Evolutionary conservation across 1,140 invertebrate genomes (phyloP).

Genomic region (Drosophila rhopaloa): DNA sequence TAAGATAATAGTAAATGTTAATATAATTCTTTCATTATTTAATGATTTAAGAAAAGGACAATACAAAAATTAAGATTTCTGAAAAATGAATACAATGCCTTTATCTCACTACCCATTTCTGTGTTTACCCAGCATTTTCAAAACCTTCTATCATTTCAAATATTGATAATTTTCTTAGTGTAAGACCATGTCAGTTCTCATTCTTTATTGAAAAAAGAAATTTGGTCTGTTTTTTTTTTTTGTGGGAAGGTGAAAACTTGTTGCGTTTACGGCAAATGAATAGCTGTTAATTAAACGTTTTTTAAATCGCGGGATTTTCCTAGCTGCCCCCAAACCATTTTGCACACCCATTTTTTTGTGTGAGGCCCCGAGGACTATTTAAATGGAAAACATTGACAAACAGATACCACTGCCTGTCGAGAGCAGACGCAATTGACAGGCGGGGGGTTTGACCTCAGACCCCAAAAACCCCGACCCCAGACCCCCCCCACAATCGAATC

Average conservation of each 20-base stretch:
- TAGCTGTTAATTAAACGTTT: constrained; percentile 13
- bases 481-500: background rate
- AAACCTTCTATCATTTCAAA: too few relatives aligned
- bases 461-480: background rate
- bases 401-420: constrained; percentile 54
- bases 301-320: constrained; percentile 11
- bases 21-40: too few relatives aligned
- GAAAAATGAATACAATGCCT: too few relatives aligned
- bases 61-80: too few relatives aligned
- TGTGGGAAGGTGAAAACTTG: background rate
- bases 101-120: too few relatives aligned
- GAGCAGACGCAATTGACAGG: constrained; percentile 68
- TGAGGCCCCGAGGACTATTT: constrained; percentile 24
- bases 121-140: too few relatives aligned
- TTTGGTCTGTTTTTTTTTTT: too few relatives aligned
- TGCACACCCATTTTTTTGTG: background rate
- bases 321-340: constrained; percentile 1
- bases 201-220: background rate
- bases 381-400: constrained; percentile 44
- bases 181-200: background rate
- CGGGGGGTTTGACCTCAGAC: background rate
- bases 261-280: constrained; percentile 11
- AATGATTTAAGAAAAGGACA: too few relatives aligned
- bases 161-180: background rate
- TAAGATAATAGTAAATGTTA: too few relatives aligned